These are phyloP conservation scores for Neodon shergylaensis DNA, from an alignment of 2,113 vertebrate genomes.

Conservation along the genomic window DNA sequence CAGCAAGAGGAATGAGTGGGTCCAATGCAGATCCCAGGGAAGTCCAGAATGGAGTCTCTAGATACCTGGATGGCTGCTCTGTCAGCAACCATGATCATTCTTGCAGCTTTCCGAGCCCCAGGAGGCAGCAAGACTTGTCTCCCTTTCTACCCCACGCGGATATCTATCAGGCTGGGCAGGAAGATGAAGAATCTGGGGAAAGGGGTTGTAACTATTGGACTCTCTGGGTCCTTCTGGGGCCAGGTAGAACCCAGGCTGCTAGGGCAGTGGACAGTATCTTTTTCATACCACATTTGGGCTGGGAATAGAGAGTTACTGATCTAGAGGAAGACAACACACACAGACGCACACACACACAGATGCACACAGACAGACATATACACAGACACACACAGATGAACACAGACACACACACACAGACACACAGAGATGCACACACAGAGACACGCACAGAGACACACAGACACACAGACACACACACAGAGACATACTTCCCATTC, in stretches of 20 bases:
- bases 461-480: background rate
- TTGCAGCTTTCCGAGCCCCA: background rate
- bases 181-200: no score
- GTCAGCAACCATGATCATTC: background rate
- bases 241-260: background rate
- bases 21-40: background rate
- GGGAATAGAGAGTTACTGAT: background rate
- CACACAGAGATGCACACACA: background rate
- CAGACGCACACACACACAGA: background rate
- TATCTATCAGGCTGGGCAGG: background rate
- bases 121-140: background rate
- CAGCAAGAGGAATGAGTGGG: fast-evolving
- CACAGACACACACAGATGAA: background rate
- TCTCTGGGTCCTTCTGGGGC: background rate
- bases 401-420: background rate
- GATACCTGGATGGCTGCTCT: background rate
- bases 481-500: background rate
- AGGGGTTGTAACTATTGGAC: no score
- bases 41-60: background rate
- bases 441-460: background rate
- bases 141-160: fast-evolving
- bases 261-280: fast-evolving
- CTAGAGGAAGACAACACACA: background rate
- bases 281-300: background rate
- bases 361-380: no score